Percentiles rank a stretch among this genome's conserved stretches.
Conservation (phyloP, 2,113 vertebrate species). For the Tragelaphus scriptus region DNA sequence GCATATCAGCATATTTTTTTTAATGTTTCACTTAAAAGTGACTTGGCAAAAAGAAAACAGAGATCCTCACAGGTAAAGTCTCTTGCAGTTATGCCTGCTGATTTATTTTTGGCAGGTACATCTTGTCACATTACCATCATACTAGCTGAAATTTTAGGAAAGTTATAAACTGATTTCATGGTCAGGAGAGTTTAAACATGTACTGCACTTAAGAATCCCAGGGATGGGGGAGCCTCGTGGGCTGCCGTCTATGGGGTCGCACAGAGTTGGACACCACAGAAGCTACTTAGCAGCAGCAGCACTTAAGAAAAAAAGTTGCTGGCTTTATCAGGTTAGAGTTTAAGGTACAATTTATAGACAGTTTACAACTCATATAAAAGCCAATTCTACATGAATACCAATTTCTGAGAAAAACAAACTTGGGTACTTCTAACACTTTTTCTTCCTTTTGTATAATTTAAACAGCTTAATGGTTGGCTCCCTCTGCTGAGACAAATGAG, state of each 20-base stretch:
- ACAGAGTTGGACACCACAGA: too few relatives aligned
- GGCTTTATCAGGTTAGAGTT: neutral
- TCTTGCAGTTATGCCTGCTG: neutral
- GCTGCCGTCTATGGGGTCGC: too few relatives aligned
- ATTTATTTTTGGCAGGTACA: neutral
- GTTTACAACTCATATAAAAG: neutral
- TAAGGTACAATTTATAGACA: neutral
- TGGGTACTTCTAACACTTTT: neutral
- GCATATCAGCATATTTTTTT: neutral
- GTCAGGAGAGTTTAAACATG: neutral
- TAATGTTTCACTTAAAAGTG: neutral
- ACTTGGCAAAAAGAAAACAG: neutral
- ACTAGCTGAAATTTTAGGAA: neutral
- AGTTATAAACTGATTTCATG: neutral
- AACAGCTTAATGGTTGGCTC: slow-evolving; percentile 35
- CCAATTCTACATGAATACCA: neutral
- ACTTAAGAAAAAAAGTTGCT: neutral
- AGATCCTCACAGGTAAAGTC: neutral
- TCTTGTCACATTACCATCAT: neutral
- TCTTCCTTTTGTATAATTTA: neutral
- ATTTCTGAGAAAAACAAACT: neutral
- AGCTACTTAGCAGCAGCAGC: neutral
- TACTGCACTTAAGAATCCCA: neutral
- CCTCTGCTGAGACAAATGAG: slow-evolving; percentile 39
- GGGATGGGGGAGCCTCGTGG: too few relatives aligned